Evolutionary conservation across 64 coral and sea anemone species (phyloP).

Genomic region (Pocillopora verrucosa): DNA sequence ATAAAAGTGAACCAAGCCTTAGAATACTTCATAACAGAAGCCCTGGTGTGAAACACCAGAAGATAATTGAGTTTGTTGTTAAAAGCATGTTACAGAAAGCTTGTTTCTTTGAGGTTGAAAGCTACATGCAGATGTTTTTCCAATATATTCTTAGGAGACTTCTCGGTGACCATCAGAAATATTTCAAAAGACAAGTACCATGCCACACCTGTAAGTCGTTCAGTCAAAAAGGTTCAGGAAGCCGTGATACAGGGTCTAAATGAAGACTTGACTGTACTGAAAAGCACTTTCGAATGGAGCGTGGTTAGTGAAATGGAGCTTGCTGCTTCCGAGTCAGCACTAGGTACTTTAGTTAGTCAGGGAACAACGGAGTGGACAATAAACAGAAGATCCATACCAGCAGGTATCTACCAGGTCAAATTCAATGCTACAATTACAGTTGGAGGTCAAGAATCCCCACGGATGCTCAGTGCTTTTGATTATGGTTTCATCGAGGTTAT

Average conservation of each 20-base stretch:
- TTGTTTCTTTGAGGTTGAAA: neutral
- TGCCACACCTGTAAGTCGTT: neutral
- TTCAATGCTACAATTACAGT: neutral
- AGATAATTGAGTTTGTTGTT: no score
- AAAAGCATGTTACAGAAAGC: no score
- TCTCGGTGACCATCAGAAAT: neutral
- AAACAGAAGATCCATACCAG: neutral
- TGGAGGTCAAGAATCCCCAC: neutral
- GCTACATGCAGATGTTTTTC: neutral
- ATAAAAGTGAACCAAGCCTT: no score
- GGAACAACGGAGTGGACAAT: constrained; percentile 14
- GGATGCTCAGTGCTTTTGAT: neutral
- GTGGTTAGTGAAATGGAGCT: constrained; percentile 16
- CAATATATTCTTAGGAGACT: constrained; percentile 5
- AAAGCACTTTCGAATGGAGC: neutral
- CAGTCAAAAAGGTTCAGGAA: neutral
- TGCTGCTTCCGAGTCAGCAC: neutral
- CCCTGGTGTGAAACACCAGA: no score
- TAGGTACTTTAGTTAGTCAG: neutral
- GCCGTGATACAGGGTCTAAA: neutral
- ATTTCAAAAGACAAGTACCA: constrained; percentile 28
- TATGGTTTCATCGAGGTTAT: constrained; percentile 5
- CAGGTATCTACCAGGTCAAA: constrained; percentile 15
- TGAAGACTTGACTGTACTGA: neutral
- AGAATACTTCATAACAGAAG: no score